phyloP scores from a whole-genome alignment of 2,113 vertebrate species.

The Mirounga angustirostris region DNA sequence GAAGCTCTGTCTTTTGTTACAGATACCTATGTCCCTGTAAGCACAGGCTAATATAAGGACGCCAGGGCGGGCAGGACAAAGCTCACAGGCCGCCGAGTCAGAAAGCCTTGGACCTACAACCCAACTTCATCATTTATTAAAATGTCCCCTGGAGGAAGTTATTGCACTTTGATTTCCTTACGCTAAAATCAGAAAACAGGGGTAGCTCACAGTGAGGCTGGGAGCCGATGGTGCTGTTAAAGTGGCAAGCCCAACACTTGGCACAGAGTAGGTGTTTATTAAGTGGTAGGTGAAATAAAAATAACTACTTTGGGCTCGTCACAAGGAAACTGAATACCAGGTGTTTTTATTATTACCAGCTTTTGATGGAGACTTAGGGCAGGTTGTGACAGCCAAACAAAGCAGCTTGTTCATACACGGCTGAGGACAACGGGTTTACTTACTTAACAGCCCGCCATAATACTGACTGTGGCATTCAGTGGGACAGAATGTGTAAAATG shows the following conservation, averaged over 20 bases:
- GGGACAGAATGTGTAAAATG: not conserved
- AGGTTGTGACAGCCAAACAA: constrained; percentile 24
- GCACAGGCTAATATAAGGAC: not conserved
- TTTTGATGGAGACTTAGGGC: not conserved
- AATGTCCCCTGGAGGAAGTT: not conserved
- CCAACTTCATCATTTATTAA: not conserved
- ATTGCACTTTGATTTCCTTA: not conserved
- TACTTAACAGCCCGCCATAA: not conserved
- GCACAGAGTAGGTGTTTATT: not conserved
- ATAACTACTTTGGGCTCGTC: not conserved
- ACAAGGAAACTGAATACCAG: not conserved
- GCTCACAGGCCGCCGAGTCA: not conserved
- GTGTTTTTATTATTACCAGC: constrained; percentile 27
- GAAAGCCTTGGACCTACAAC: not conserved
- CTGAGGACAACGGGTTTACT: not conserved
- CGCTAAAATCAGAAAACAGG: not conserved
- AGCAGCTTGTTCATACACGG: not conserved
- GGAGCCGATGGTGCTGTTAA: not conserved
- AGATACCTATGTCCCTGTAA: not conserved
- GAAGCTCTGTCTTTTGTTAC: not conserved
- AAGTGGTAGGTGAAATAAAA: constrained; percentile 1
- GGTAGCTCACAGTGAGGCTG: not conserved
- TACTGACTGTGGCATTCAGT: not conserved
- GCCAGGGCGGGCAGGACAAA: not conserved
- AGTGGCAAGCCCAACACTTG: not conserved